phyloP scores from a whole-genome alignment of 2,888 invertebrate genomes.

The Agrochola macilenta region DNA sequence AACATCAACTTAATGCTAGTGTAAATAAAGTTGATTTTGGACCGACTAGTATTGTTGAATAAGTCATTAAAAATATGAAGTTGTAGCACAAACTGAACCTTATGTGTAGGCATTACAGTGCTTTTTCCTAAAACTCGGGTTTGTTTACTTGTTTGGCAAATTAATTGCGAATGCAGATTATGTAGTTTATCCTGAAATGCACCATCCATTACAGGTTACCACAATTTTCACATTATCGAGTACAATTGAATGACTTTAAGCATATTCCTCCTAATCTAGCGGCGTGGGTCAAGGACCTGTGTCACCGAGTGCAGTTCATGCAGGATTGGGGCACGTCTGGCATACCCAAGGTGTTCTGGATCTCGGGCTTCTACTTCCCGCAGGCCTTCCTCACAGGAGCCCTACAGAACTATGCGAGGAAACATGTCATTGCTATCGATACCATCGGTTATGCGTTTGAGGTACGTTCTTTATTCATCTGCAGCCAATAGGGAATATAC shows the following conservation, averaged over 20 bases:
- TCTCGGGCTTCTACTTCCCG: slow-evolving; percentile 96
- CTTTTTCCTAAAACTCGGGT: no score
- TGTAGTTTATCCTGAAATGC: background rate
- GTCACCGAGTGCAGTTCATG: slow-evolving; percentile 92
- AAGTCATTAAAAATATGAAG: no score
- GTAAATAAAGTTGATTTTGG: no score
- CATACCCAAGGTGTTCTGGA: slow-evolving; percentile 95
- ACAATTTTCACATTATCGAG: background rate
- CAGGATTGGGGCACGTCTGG: slow-evolving; percentile 92
- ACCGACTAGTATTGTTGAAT: no score
- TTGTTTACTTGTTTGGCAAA: no score
- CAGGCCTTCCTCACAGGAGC: slow-evolving; percentile 96
- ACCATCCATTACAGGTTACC: background rate
- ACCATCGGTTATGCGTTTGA: slow-evolving; percentile 91
- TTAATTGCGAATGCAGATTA: no score
- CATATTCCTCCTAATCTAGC: slow-evolving; percentile 79
- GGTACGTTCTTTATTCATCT: slow-evolving; percentile 76
- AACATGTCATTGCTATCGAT: slow-evolving; percentile 94
- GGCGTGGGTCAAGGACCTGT: slow-evolving; percentile 92
- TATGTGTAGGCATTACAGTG: no score
- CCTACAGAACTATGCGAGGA: slow-evolving; percentile 95
- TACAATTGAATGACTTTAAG: background rate
- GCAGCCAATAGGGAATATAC: no score
- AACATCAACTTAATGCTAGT: no score
- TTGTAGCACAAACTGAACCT: no score